phyloP scores from a whole-genome alignment of 2,113 vertebrate species.

The Phoenicopterus ruber region DNA sequence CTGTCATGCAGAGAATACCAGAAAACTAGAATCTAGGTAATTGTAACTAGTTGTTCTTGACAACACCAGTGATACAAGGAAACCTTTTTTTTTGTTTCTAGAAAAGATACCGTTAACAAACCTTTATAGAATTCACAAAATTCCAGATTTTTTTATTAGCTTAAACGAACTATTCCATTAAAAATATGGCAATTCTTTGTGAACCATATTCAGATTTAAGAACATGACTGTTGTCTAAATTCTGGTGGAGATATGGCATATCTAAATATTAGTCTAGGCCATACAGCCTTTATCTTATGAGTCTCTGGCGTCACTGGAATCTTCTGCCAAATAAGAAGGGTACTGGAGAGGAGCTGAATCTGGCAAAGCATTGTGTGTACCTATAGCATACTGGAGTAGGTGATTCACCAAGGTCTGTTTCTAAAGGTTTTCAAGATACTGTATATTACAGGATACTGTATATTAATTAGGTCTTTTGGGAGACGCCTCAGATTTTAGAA shows the following conservation, averaged over 20 bases:
- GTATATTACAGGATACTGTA: background rate
- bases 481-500: background rate
- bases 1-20: background rate
- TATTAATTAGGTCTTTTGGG: background rate
- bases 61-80: background rate
- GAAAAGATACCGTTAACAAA: background rate
- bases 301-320: background rate
- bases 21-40: background rate
- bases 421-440: background rate
- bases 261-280: background rate
- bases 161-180: background rate
- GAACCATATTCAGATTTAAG: background rate
- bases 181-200: background rate
- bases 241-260: background rate
- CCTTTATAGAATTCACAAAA: background rate
- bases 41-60: background rate
- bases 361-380: background rate
- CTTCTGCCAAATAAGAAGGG: background rate
- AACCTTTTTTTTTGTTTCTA: background rate
- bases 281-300: background rate
- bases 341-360: background rate
- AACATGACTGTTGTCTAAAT: background rate
- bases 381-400: background rate
- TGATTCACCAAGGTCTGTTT: background rate
- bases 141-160: background rate